These are phyloP conservation scores for Pontoporia blainvillei DNA, from an alignment of 2,113 vertebrate genomes.

Conservation along the genomic window DNA sequence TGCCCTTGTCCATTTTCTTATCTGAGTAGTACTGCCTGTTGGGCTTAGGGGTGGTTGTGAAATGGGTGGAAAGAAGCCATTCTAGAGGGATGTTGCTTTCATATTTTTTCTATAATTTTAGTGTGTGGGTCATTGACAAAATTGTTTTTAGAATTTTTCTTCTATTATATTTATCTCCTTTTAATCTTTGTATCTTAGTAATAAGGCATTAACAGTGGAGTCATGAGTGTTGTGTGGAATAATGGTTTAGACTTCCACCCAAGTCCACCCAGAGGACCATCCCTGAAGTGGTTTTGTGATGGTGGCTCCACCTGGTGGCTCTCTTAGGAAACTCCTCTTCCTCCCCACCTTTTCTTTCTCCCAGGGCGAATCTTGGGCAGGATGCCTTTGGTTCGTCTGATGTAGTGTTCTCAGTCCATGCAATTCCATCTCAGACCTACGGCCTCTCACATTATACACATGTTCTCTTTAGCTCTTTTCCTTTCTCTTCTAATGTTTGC, in stretches of 20 bases:
- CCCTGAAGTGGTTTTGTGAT: constrained; percentile 32
- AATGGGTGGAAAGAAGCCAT: not conserved
- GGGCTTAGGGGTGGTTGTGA: not conserved
- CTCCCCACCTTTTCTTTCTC: not conserved
- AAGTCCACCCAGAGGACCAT: not conserved
- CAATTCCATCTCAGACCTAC: not conserved
- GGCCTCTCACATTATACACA: not conserved
- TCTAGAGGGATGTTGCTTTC: not conserved
- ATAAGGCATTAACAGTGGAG: not conserved
- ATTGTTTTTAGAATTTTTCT: constrained; percentile 28
- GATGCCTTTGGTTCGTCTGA: constrained; percentile 9
- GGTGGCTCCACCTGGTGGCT: constrained; percentile 67
- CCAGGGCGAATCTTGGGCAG: not conserved
- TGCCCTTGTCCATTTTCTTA: not conserved
- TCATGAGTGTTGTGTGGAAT: not conserved
- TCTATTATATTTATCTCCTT: constrained; percentile 8
- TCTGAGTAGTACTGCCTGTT: not conserved
- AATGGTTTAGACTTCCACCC: not conserved
- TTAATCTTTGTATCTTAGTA: not conserved
- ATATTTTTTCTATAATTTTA: not conserved
- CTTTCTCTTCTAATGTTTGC: not conserved
- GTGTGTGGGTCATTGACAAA: not conserved
- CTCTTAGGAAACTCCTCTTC: constrained; percentile 21
- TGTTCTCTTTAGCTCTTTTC: not conserved
- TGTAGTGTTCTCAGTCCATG: not conserved